Evolutionary conservation across 2,888 invertebrate species (phyloP), one percentile per base, ranked within the genome.

Genomic region (Lutraria lutraria): DNA sequence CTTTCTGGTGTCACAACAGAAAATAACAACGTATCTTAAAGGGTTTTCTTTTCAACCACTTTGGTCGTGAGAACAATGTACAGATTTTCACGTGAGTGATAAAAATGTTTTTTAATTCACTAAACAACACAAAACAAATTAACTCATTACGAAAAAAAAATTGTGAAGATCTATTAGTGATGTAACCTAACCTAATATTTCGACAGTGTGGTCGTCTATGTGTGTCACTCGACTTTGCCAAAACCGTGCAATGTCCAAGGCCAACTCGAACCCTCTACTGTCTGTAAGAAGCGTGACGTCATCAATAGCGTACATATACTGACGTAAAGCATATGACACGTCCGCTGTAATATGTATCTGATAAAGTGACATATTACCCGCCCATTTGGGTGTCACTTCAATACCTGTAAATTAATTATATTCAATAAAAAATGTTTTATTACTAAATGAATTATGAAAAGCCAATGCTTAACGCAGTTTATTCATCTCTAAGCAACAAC

Each of bases 301-400:
- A 29, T 94, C 72, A 21, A 94, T 94, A n/a, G 93, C 93, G 60
- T 95, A 94, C 29, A 93, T 88, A 90, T 95, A 96, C 88, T 94
- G 95, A 12, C 95, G 91, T 43, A 95, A 91, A 13, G 93, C 94
- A 85, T 93, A 94, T 13, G 94, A 91, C 1, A 96, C 93, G 21
- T 94, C 96, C 0, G 94, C 95, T n/a, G 91, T 93, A 31, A 93
- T 89, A 89, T 93, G 93, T n/a, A 92, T 88, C 83, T 93, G 89
- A 86, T 91, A 93, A 15, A 88, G 81, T 0, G 93, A 91, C 85
- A 87, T 91, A 52, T 91, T 89, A 0, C 88, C 88, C 19, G 91
- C 88, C 89, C 89, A 89, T 86, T 89, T 90, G 13, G 93, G 93
- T 0, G 91, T 92, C 13, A 90, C 91, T 63, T 93, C 91, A 34